Conservation (phyloP, 1,140 invertebrate species). For the Tribolium madens region DNA sequence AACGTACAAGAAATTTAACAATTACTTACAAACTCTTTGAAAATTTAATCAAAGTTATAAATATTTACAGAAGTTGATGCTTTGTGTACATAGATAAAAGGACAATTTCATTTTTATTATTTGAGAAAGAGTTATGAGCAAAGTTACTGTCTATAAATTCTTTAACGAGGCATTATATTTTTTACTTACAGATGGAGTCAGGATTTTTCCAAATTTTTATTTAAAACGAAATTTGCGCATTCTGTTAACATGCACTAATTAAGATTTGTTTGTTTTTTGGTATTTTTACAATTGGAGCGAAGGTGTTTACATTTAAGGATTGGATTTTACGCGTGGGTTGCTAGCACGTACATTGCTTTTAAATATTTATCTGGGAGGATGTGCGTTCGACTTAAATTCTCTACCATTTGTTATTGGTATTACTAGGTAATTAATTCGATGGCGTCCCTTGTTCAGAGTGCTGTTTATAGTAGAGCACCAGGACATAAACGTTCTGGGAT, state of each 20-base stretch:
- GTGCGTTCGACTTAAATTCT: slow-evolving; percentile 2
- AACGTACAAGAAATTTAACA: neutral
- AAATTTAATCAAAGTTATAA: neutral
- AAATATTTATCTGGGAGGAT: slow-evolving; percentile 21
- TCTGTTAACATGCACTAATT: neutral
- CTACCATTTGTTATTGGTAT: neutral
- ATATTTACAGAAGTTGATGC: neutral
- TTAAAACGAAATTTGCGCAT: neutral
- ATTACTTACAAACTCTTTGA: neutral
- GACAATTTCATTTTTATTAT: neutral
- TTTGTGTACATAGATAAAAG: neutral
- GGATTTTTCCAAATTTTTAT: too few species aligned
- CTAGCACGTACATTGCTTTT: slow-evolving; percentile 17
- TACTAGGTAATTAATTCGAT: slow-evolving; percentile 13
- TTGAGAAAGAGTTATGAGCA: too few species aligned
- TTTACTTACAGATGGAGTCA: too few species aligned
- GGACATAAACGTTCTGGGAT: slow-evolving; percentile 28
- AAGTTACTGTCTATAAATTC: too few species aligned
- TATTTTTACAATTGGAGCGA: neutral
- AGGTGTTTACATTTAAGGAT: slow-evolving; percentile 25
- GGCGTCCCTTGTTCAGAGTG: slow-evolving; percentile 10
- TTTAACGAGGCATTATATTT: too few species aligned
- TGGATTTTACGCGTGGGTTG: neutral
- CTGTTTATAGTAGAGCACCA: slow-evolving; percentile 13
- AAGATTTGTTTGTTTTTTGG: slow-evolving; percentile 8